Conservation (phyloP, 2,113 vertebrate genomes). For the Rattus norvegicus region GRCr8 NC_086019.1:57376001-57376500, state of each 20-base stretch:
- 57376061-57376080: too few relatives aligned
- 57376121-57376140: neutral
- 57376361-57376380: rapidly evolving
- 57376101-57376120: rapidly evolving
- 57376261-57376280: neutral
- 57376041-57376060: too few relatives aligned
- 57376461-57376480: neutral
- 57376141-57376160: neutral
- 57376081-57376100: neutral
- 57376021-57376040: neutral
- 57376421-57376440: neutral
- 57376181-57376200: neutral
- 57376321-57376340: neutral
- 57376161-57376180: too few relatives aligned
- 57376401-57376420: neutral
- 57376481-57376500: neutral
- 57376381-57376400: neutral
- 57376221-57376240: neutral
- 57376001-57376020: neutral
- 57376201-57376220: neutral
- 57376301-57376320: neutral
- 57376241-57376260: neutral
- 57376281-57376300: neutral
- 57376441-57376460: neutral
- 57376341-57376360: neutral